Evolutionary conservation across 2,888 invertebrate species (phyloP).

Genomic region (Drosophila colorata): DNA sequence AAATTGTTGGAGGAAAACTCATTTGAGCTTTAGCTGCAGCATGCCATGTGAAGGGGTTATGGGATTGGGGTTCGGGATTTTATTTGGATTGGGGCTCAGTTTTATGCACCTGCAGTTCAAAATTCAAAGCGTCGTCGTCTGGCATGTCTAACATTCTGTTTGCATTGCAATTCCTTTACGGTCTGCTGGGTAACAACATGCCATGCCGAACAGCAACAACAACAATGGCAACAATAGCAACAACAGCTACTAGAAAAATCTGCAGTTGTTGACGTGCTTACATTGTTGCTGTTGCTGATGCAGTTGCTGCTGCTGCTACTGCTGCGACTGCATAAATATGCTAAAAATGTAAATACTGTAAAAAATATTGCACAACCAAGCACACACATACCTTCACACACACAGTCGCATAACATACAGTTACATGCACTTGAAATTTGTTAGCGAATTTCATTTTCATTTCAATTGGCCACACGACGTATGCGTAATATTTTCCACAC

Average conservation of each 20-base stretch:
- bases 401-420: background rate
- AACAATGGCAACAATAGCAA: constrained; percentile 11
- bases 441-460: constrained; percentile 48
- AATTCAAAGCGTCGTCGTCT: constrained; percentile 54
- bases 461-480: constrained; percentile 48
- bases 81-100: background rate
- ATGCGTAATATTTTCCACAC: constrained; percentile 55
- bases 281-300: constrained; percentile 40
- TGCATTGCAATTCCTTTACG: constrained; percentile 70
- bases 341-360: constrained; percentile 71
- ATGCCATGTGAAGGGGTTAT: background rate
- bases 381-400: constrained; percentile 1
- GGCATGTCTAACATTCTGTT: constrained; percentile 68
- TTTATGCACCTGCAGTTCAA: constrained; percentile 44
- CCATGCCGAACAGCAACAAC: constrained; percentile 29
- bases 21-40: constrained; percentile 30
- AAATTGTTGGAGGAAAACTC: constrained; percentile 32
- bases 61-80: background rate
- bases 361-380: constrained; percentile 55
- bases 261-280: constrained; percentile 53
- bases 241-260: constrained; percentile 31
- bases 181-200: constrained; percentile 64
- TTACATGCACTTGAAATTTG: constrained; percentile 42
- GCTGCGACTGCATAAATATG: constrained; percentile 65
- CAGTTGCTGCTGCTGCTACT: constrained; percentile 11